phyloP scores from a whole-genome alignment of 2,888 invertebrate species.

The Melipona beecheii region DNA sequence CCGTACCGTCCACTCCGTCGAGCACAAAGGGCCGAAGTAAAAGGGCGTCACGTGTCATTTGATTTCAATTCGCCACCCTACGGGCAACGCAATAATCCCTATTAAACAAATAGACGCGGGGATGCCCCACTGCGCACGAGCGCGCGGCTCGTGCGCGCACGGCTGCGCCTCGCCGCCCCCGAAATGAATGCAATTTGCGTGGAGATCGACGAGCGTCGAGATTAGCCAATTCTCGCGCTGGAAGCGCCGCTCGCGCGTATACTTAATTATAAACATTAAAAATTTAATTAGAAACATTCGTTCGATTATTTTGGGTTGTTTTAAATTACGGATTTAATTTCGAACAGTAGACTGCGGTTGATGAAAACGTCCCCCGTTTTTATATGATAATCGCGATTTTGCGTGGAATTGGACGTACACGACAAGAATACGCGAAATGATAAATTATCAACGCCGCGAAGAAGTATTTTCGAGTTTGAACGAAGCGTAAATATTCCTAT shows the following conservation, averaged over 20 bases:
- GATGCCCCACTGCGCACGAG: conserved; percentile 34
- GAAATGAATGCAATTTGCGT: conserved; percentile 25
- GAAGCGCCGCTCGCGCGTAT: neutral
- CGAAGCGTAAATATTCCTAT: too few species aligned
- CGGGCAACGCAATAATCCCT: conserved; percentile 71
- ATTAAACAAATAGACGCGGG: conserved; percentile 72
- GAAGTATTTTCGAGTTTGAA: too few species aligned
- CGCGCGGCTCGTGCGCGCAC: conserved; percentile 2
- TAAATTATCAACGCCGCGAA: too few species aligned
- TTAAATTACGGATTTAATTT: neutral
- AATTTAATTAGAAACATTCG: neutral
- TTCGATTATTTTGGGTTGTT: neutral
- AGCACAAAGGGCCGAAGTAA: conserved; percentile 55
- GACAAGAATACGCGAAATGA: neutral
- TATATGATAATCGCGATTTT: neutral
- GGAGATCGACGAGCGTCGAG: neutral
- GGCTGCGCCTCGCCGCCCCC: conserved; percentile 27
- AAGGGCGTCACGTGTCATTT: conserved; percentile 75
- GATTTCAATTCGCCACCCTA: conserved; percentile 69
- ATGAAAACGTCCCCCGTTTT: too few species aligned
- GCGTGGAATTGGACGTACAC: neutral
- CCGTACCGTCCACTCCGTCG: neutral
- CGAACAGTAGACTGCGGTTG: too few species aligned
- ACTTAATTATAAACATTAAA: neutral
- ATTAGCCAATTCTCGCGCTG: neutral